Evolutionary conservation across 2,797 vertebrate genomes (phyloP).

Genomic region (Molossus alvarezi): DNA sequence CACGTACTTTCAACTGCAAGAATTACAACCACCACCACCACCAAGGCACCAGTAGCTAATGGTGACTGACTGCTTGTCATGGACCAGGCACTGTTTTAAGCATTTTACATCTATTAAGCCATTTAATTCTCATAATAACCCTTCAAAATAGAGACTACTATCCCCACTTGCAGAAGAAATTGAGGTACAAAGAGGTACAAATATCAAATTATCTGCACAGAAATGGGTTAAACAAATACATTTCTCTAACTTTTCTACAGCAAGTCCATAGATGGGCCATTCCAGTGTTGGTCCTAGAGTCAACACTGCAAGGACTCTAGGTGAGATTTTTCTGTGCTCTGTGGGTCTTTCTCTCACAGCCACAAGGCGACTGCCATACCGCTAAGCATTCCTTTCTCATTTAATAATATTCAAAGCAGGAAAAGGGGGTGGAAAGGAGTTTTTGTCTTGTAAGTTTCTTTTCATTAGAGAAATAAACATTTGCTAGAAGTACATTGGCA

Average conservation of each 20-base stretch:
- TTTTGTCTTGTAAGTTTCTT: background rate
- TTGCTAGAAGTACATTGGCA: background rate
- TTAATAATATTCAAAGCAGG: slow-evolving; percentile 5
- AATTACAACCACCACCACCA: background rate
- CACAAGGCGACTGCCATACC: background rate
- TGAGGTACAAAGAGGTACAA: background rate
- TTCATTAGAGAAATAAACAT: background rate
- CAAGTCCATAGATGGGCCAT: background rate
- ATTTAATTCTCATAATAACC: background rate
- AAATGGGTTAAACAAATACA: background rate
- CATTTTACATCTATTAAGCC: background rate
- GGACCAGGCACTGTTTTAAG: background rate
- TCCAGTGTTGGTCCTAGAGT: background rate
- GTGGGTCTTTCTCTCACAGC: background rate
- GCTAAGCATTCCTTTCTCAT: background rate
- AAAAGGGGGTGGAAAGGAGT: background rate
- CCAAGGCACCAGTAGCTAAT: background rate
- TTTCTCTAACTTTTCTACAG: background rate
- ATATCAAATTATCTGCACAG: background rate
- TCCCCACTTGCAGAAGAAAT: background rate
- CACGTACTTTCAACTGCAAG: background rate
- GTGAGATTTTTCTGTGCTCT: background rate
- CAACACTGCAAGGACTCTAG: accelerated
- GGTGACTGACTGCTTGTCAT: background rate
- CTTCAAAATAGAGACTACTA: background rate